Base-by-base conservation (phyloP, 2,888 invertebrate species). In the Hypolimnas misippus region DNA sequence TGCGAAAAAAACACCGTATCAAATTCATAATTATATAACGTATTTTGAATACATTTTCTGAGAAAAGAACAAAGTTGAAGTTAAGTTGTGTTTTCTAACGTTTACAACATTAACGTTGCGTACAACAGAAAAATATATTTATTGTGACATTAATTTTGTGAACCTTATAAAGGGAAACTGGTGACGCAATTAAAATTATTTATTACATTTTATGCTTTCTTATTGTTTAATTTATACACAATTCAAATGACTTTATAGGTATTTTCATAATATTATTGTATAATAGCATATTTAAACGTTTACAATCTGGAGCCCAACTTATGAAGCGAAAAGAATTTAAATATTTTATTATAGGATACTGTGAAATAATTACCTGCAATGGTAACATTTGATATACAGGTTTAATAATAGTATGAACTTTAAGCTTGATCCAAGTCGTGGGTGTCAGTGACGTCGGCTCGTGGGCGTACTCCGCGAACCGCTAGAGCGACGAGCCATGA, bases 391-490 rank as follows among this genome's bases (percentile, higher is more conserved):
- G 16, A 56, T 56, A 40, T 46, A 52, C 21, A 46, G 50, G 52
- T 62, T 56, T 65, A 62, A 56, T 62, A 59, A 51, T 65, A 61
- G 66, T 63, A 63, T 66, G 63, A 64, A 64, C 63, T 65, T 72
- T 68, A 75, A 70, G 72, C 72, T 70, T 73, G 69, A 71, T 69
- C 69, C 70, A 66, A 69, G 65, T 62, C 56, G 76, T 76, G 73
- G 76, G 76, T 68, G 77, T 75, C 58, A 53, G 73, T 80, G 79
- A 78, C 77, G 81, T 79, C 75, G 73, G 72, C 69, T 74, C 74
- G 77, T 83, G 75, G 81, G 78, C 72, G 80, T 69, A 76, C 77
- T 77, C 77, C 79, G 77, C 78, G 74, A 77, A 77, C 76, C 76
- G 73, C 72, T 71, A 73, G 69, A 70, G 68, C 73, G 62, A 40